Base-by-base conservation (phyloP, 2,888 invertebrate species). In the Troilus luridus region DNA sequence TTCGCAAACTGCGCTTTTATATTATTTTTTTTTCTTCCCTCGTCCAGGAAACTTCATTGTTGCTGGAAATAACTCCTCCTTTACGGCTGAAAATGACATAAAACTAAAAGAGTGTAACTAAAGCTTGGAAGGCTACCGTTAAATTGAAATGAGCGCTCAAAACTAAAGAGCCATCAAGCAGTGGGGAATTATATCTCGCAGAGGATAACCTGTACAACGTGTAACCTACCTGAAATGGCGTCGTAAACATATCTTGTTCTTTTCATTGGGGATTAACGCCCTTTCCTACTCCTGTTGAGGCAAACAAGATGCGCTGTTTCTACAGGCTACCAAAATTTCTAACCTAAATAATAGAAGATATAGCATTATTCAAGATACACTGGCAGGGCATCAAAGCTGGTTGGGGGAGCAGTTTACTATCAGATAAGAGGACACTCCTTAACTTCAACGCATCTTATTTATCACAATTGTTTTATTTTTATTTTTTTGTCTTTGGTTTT, bases 91-190 rank as follows among this genome's bases (percentile, higher is more conserved):
- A 27, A 41, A 77, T 77, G 72, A 27, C 72, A 77, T 77, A 77
- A 77, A 77, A 77, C 72, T 77, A 77, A 77, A 77, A 19, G 72
- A 27, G 27, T 17, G 14, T 27, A 72, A 27, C 27, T 27, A 72
- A 6, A 17, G 41, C 27, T 10, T 77, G 72, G 72, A 77, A 77
- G 11, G 41, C 72, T 27, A 9, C 27, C 19, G 72, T 41, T 77
- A 77, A 77, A 77, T 77, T 77, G 72, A 77, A 77, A 77, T 77
- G 72, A 77, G 72, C 41, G 72, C 27, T 77, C 72, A 77, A 77
- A 77, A 77, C 72, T 77, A 24, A 41, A 77, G 72, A 41, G 72
- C 27, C 14, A 72, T 72, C 24, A 72, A 72, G 72, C 6, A 59
- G 59, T 12, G 14, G 27, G 19, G 41, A 77, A 77, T 77, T 77